Base-by-base conservation (phyloP, 2,888 invertebrate genomes). In the Argynnis bischoffii region DNA sequence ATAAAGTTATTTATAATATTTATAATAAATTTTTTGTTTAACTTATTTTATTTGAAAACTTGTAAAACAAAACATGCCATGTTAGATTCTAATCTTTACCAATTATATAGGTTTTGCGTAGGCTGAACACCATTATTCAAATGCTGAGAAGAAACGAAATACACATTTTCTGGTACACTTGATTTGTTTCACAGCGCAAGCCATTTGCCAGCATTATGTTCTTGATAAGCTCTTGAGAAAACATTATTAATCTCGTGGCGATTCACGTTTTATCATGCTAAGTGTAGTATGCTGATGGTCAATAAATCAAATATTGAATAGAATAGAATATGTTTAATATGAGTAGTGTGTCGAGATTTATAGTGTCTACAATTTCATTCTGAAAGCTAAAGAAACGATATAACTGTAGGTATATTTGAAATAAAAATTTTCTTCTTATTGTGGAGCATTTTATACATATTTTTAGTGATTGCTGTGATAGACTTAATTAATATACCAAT, bases 181-280 rank as follows among this genome's bases (percentile, higher is more conserved):
- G 79, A 83, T 85, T 81, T 81, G 81, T 84, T 80, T 80, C 77
- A 71, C 76, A 72, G 71, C 71, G 74, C 78, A 72, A 79, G 78
- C 82, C 83, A 89, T 89, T 89, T 86, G 87, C 88, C 83, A 87
- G 83, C 85, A 85, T 81, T 81, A 84, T 85, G 84, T 82, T 80
- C 73, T 77, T 73, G 86, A 89, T 88, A 88, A 81, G 81, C 71
- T 73, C 81, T 78, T 72, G 76, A 76, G 80, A 82, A 79, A 85
- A 87, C 83, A 87, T 82, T 85, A 89, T 86, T 85, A 87, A 88
- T 88, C 86, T 84, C 73, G 64, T 73, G 76, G 78, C 82, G 85
- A 88, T 88, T 86, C 86, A 88, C 88, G 84, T 87, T 86, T 89
- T 89, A 90, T 86, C 86, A 86, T 81, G 86, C 81, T 83, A 83